Evolutionary conservation across 2,797 vertebrate species (phyloP).

Genomic region (Lacerta viridis): DNA sequence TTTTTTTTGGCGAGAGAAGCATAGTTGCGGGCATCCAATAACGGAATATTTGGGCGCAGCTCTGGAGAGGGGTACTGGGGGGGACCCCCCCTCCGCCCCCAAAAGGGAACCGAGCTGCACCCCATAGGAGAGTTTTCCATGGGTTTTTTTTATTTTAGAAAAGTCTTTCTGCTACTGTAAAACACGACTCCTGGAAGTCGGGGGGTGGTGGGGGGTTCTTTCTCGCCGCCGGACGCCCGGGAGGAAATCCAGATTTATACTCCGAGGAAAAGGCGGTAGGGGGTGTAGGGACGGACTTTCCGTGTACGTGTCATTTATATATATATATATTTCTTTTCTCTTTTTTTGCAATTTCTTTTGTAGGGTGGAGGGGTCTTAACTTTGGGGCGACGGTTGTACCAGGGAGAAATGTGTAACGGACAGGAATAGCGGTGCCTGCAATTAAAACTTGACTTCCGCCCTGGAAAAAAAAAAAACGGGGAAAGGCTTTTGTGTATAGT

Average conservation of each 20-base stretch:
- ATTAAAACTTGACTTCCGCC: neutral
- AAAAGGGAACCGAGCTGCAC: neutral
- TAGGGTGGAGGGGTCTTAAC: neutral
- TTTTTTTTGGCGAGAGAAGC: too few relatives aligned
- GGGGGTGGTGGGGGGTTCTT: neutral
- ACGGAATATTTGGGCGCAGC: too few relatives aligned
- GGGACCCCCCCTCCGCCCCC: neutral
- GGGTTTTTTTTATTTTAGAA: too few relatives aligned
- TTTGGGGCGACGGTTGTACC: neutral
- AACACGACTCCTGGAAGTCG: neutral
- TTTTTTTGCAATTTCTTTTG: constrained; percentile 21
- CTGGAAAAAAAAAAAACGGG: too few relatives aligned
- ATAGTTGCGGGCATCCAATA: neutral
- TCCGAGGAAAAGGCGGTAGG: rapidly evolving
- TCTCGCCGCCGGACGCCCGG: rapidly evolving
- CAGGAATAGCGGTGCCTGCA: neutral
- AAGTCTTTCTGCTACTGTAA: neutral
- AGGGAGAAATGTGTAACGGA: neutral
- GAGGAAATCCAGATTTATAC: neutral
- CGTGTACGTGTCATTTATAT: neutral
- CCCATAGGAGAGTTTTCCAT: neutral
- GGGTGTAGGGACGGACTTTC: neutral
- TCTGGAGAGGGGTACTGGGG: neutral
- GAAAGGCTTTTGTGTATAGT: rapidly evolving
- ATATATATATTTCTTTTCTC: neutral